A percentile compares a stretch with the other conserved stretches of the same genome.
These are phyloP conservation scores for Enteromius paludinosus DNA, from an alignment of 2,797 vertebrate species.

Conservation along the genomic window DNA sequence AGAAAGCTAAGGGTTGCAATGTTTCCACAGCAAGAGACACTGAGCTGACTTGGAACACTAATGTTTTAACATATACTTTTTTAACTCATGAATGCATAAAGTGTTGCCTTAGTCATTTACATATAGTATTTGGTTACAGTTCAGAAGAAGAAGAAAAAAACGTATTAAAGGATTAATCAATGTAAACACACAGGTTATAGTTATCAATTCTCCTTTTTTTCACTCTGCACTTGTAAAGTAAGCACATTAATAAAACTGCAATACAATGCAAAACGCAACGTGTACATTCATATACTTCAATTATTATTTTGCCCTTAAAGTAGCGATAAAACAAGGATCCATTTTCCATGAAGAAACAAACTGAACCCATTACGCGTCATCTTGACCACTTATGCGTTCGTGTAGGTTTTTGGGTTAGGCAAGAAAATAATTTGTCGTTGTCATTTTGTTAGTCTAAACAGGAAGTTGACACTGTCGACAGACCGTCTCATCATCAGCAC, in stretches of 20 bases:
- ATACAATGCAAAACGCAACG: background rate
- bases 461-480: conserved; percentile 15
- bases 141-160: background rate
- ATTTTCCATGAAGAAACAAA: background rate
- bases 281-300: background rate
- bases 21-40: conserved; percentile 38
- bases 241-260: background rate
- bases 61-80: background rate
- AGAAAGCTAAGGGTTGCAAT: conserved; percentile 46
- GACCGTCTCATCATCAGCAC: conserved; percentile 66
- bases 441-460: background rate
- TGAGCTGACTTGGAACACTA: background rate
- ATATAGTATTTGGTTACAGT: background rate
- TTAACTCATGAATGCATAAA: background rate
- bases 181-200: too few species aligned
- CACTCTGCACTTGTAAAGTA: background rate
- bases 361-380: background rate
- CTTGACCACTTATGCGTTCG: background rate
- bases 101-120: background rate
- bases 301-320: background rate
- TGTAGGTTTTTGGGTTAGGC: background rate
- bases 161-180: background rate
- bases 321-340: background rate
- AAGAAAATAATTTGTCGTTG: background rate
- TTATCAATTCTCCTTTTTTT: background rate